Base-by-base conservation (phyloP, 2,888 invertebrate species). In the Melipona bicolor region DNA sequence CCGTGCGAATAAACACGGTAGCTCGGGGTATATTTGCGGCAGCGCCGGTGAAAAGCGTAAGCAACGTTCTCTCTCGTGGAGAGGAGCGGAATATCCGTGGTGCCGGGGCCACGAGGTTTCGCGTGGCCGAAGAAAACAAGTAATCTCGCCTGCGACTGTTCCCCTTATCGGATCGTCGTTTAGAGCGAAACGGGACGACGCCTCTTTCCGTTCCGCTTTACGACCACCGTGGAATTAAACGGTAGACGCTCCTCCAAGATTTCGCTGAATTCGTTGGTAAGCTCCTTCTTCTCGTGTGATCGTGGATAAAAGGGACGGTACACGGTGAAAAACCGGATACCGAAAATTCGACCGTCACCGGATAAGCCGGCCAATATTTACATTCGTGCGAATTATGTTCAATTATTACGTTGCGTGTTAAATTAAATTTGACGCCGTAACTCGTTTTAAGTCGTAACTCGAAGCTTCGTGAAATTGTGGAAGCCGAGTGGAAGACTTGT, bases 61-160 rank as follows among this genome's bases (percentile, higher is more conserved):
- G 88, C 88, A 90, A 91, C 89, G 84, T 87, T 83, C 79, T 82
- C 72, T 84, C 71, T 71, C 79, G 75, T 67, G 49, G 76, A 87
- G 87, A 86, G 76, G 87, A 77, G 75, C 87, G 86, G 43, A 90
- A 91, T 90, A 90, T 86, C 86, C 86, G 80, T 70, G 82, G 43
- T 43, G 43, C 9, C 43, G 9, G 43, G 82, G 62, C 52, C 32
- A 36, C 67, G 76, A 77, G 69, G 74, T 69, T 65, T 67, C 54
- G 56, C 64, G 77, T 81, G 82, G 64, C 79, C 74, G 65, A 79
- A 77, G 83, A 84, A 81, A 85, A 61, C 81, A 87, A 86, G 87
- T 88, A 89, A 89, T 89, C 79, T 89, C 77, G 83, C 69, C 52
- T 21, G 59, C 68, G 76, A 70, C 74, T 73, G 72, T 61, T 72